A percentile compares a stretch with the other conserved stretches of the same genome.
These are phyloP conservation scores for Aethes cnicana DNA, from an alignment of 2,888 invertebrate species.

Conservation along the genomic window DNA sequence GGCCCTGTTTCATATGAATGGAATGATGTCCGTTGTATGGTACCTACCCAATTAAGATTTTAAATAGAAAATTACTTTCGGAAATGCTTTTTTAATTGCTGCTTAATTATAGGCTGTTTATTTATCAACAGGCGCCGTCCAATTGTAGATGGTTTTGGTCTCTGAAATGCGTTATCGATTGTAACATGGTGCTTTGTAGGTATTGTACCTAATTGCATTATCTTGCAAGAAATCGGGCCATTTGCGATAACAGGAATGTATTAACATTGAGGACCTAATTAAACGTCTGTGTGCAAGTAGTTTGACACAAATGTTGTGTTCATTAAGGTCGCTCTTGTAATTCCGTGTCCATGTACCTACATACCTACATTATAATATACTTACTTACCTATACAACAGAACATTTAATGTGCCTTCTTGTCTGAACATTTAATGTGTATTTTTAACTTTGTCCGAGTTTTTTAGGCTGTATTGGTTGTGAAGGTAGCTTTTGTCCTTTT, in stretches of 20 bases:
- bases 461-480: no score
- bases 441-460: no score
- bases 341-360: no score
- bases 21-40: no score
- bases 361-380: no score
- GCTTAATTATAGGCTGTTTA: no score
- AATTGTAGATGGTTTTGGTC: neutral
- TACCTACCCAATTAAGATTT: neutral
- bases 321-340: no score
- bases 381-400: neutral
- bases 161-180: constrained; percentile 8
- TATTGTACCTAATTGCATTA: constrained; percentile 63
- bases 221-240: constrained; percentile 65
- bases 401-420: no score
- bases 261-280: neutral
- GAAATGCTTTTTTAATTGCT: constrained; percentile 13
- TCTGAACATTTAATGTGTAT: no score
- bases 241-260: constrained; percentile 52
- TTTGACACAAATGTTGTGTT: no score
- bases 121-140: constrained; percentile 12
- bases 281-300: neutral
- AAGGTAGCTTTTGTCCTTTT: no score
- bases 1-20: neutral
- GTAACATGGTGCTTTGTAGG: constrained; percentile 58
- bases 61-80: constrained; percentile 1